Evolutionary conservation across 2,113 vertebrate genomes (phyloP).

Genomic region (Passer domesticus): DNA sequence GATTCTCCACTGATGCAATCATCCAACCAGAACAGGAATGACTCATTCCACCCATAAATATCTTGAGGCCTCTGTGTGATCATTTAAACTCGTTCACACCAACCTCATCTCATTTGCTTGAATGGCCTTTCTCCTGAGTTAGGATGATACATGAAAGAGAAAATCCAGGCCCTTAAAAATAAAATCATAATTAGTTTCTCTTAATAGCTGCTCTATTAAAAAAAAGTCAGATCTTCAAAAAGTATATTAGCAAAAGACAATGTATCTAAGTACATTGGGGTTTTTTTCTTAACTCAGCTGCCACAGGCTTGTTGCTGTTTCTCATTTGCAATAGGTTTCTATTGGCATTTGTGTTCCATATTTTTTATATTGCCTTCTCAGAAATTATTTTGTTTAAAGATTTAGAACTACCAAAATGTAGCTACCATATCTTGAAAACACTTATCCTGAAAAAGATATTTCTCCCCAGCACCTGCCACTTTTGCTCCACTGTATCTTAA

Average conservation of each 20-base stretch:
- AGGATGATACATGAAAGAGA: background rate
- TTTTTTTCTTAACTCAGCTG: background rate
- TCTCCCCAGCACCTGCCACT: background rate
- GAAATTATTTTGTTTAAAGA: background rate
- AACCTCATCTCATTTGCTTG: slow-evolving; percentile 18
- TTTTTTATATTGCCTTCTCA: background rate
- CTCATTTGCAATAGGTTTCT: background rate
- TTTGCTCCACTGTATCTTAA: background rate
- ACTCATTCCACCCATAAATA: slow-evolving; percentile 39
- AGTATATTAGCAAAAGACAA: background rate
- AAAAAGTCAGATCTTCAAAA: background rate
- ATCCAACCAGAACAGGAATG: slow-evolving; percentile 4
- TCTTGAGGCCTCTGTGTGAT: background rate
- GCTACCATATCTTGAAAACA: background rate
- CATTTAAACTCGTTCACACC: background rate
- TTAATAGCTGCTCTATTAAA: background rate
- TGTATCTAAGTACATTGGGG: background rate
- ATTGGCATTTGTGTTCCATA: background rate
- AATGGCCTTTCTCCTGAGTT: slow-evolving; percentile 4
- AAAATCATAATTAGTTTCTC: slow-evolving; percentile 13
- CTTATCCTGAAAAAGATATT: background rate
- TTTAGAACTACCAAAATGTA: background rate
- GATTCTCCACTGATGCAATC: slow-evolving; percentile 9
- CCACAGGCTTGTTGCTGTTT: background rate
- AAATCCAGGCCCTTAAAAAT: slow-evolving; percentile 22